phyloP scores from a whole-genome alignment of 2,797 vertebrate species.

The Chelmon rostratus region DNA sequence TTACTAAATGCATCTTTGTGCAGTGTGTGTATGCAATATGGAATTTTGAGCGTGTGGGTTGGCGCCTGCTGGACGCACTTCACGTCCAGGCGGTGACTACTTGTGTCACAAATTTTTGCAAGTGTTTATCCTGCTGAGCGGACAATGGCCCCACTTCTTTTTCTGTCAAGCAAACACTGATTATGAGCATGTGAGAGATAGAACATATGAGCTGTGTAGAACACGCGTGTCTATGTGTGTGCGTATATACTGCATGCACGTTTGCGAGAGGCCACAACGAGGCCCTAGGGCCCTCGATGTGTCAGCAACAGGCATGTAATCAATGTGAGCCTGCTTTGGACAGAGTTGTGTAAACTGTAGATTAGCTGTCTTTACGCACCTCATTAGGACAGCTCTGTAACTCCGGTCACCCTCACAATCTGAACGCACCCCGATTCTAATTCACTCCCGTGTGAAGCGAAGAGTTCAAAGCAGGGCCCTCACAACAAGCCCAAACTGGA shows the following conservation, averaged over 20 bases:
- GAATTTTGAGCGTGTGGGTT: constrained; percentile 19
- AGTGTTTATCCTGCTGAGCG: constrained; percentile 69
- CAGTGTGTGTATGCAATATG: not conserved
- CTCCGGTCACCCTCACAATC: constrained; percentile 44
- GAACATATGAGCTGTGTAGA: constrained; percentile 36
- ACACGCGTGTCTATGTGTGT: constrained; percentile 26
- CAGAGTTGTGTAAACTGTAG: constrained; percentile 75
- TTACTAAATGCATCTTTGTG: not conserved
- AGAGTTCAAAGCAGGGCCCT: not conserved
- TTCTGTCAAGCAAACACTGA: constrained; percentile 61
- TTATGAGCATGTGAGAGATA: constrained; percentile 65
- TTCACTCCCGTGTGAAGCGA: constrained; percentile 15
- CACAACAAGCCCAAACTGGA: not conserved
- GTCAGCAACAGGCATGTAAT: constrained; percentile 64
- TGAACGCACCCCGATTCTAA: constrained; percentile 4
- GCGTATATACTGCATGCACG: not conserved
- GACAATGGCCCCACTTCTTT: constrained; percentile 57
- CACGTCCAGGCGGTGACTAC: constrained; percentile 42
- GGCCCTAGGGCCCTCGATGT: constrained; percentile 38
- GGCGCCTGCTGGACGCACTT: constrained; percentile 48
- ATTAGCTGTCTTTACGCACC: constrained; percentile 73
- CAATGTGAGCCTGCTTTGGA: constrained; percentile 57
- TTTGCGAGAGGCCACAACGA: constrained; percentile 38
- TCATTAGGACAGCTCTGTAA: constrained; percentile 69
- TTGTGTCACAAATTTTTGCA: constrained; percentile 57